Base-by-base conservation (phyloP, 2,888 invertebrate genomes). In the Hartigia nigra region DNA sequence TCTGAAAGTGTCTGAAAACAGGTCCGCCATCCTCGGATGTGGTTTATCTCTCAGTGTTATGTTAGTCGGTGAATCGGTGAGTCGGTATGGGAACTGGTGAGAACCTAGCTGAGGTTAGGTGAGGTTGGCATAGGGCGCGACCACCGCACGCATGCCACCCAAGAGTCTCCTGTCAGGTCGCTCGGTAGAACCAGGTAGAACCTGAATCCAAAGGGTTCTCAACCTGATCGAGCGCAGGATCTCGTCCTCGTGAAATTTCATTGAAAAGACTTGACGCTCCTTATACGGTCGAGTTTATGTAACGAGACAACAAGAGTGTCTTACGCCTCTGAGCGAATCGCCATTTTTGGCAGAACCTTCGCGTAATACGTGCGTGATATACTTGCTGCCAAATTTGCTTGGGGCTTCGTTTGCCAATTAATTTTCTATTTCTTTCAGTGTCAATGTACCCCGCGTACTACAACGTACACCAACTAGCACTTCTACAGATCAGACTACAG, bases 161-260 rank as follows among this genome's bases (percentile, higher is more conserved):
- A 88, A 87, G 89, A 87, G 85, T 87, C 87, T 86, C 84, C 84
- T 80, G 85, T 85, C 86, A 84, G 86, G 86, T 87, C 85, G 85
- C 85, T 84, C 87, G 82, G 87, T 86, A 88, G 88, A 91, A 85
- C 85, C 84, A 86, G 82, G 87, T 86, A 88, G 88, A 91, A 90
- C 91, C 90, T 90, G 91, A 90, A 91, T 90, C 86, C 86, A 84
- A 81, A 85, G 82, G 91, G 90, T 90, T 90, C 91, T 90, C 91
- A 90, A 89, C 72, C 74, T 12, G 74, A 77, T 12, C 55, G 14
- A 74, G 31, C 32, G 34, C 11, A 31, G 55, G 23, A 32, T 69
- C 69, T 12, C n/a, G 69, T 34, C 31, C 31, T 37, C 31, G 32
- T 23, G 69, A 75, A 36, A 70, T 31, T 36, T 12, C 5, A 37